A percentile compares a stretch with the other conserved stretches of the same genome.
These are phyloP conservation scores for Chromoteleia sp. DNA, from an alignment of 2,888 invertebrate species.

Conservation along the genomic window DNA sequence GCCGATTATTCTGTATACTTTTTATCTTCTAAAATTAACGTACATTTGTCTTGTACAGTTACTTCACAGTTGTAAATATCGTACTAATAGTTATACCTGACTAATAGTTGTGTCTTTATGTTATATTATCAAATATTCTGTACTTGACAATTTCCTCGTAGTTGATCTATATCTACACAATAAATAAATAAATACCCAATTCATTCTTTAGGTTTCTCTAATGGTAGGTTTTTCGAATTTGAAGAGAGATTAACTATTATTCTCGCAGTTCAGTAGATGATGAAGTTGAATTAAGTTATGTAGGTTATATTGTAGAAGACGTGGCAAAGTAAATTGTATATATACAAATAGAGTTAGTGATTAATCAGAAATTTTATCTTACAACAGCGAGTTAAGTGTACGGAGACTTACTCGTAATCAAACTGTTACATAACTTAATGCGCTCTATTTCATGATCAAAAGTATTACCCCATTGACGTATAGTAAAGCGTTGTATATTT, in stretches of 20 bases:
- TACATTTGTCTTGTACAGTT: conserved; percentile 34
- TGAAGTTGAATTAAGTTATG: not conserved
- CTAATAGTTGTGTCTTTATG: conserved; percentile 9
- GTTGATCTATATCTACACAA: not conserved
- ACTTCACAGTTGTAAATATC: conserved; percentile 22
- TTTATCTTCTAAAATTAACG: conserved; percentile 9
- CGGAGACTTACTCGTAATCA: conserved; percentile 21
- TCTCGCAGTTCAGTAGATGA: not conserved
- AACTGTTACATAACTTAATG: conserved; percentile 33
- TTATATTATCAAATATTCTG: conserved; percentile 22
- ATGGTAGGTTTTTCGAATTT: too few species aligned
- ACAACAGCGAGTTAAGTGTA: not conserved
- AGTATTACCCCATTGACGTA: conserved; percentile 35
- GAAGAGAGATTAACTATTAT: not conserved
- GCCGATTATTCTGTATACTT: conserved; percentile 18
- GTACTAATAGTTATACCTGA: not conserved
- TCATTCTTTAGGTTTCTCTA: too few species aligned
- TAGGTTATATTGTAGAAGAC: conserved; percentile 2
- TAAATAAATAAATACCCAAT: not conserved
- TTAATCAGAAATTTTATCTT: conserved; percentile 6
- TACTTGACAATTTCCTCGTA: conserved; percentile 13
- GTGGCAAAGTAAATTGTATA: conserved; percentile 6
- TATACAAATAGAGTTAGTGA: conserved; percentile 7
- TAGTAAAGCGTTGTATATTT: conserved; percentile 36
- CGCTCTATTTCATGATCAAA: conserved; percentile 45